Conservation (phyloP, 2,797 vertebrate species). For the Eutrigla gurnardus region DNA sequence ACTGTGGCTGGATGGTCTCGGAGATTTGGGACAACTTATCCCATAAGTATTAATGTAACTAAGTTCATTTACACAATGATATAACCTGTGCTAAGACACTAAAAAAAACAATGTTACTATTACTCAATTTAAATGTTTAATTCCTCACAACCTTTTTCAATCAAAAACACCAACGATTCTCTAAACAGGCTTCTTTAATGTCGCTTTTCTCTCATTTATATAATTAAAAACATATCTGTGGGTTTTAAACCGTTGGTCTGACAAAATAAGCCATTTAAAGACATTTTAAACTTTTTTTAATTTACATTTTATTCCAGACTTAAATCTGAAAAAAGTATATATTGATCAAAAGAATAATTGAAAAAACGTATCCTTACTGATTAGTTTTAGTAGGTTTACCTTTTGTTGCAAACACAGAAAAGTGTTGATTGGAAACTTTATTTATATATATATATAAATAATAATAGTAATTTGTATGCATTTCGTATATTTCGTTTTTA, state of each 20-base stretch:
- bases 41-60: too few species aligned
- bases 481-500: too few species aligned
- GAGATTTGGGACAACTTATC: too few species aligned
- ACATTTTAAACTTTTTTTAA: not conserved
- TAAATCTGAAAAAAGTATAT: not conserved
- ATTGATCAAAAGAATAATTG: not conserved
- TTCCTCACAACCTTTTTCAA: not conserved
- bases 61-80: too few species aligned
- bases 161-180: not conserved
- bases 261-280: not conserved
- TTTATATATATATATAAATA: too few species aligned
- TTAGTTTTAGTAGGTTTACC: too few species aligned
- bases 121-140: too few species aligned
- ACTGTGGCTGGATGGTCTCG: not conserved
- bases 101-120: too few species aligned
- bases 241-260: not conserved
- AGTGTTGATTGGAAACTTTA: too few species aligned
- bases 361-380: too few species aligned
- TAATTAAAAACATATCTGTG: rapidly evolving
- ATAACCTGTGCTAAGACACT: not conserved
- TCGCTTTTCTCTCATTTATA: not conserved
- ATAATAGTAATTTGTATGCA: too few species aligned
- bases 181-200: not conserved
- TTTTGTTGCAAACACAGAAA: too few species aligned
- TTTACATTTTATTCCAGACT: not conserved